Conservation (phyloP, 2,113 vertebrate genomes). For the Oncorhynchus gorbuscha region DNA sequence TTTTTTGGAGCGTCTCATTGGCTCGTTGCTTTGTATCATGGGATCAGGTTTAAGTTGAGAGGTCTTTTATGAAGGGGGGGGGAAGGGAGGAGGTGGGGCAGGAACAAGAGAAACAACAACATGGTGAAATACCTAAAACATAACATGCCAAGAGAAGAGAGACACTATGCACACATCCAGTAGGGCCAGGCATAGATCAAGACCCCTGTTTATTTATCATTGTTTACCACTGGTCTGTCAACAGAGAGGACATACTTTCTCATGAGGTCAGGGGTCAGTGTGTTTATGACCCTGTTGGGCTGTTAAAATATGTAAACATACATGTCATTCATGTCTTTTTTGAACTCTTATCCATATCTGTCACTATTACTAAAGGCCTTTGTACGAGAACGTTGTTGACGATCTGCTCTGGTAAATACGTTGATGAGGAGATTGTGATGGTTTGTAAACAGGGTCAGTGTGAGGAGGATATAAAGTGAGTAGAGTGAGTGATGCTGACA, state of each 20-base stretch:
- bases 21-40: conserved; percentile 52
- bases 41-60: conserved; percentile 38
- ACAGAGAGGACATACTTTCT: conserved; percentile 22
- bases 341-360: background rate
- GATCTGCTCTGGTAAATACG: conserved; percentile 30
- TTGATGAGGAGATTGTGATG: conserved; percentile 33
- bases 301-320: background rate
- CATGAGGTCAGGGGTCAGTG: conserved; percentile 20
- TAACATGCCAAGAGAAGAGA: background rate
- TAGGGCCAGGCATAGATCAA: no score
- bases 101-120: conserved; percentile 36
- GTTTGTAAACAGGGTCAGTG: conserved; percentile 56
- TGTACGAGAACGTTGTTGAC: conserved; percentile 16
- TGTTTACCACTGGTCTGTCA: conserved; percentile 5
- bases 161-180: no score
- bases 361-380: conserved; percentile 18
- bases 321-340: background rate
- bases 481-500: conserved; percentile 60
- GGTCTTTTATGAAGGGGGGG: conserved; percentile 48
- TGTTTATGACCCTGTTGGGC: conserved; percentile 19
- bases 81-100: background rate
- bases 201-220: background rate
- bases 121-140: conserved; percentile 26
- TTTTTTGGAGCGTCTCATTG: conserved; percentile 67
- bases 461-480: conserved; percentile 56